These are phyloP conservation scores for Malurus melanocephalus DNA, from an alignment of 2,113 vertebrate species.

Conservation along the genomic window DNA sequence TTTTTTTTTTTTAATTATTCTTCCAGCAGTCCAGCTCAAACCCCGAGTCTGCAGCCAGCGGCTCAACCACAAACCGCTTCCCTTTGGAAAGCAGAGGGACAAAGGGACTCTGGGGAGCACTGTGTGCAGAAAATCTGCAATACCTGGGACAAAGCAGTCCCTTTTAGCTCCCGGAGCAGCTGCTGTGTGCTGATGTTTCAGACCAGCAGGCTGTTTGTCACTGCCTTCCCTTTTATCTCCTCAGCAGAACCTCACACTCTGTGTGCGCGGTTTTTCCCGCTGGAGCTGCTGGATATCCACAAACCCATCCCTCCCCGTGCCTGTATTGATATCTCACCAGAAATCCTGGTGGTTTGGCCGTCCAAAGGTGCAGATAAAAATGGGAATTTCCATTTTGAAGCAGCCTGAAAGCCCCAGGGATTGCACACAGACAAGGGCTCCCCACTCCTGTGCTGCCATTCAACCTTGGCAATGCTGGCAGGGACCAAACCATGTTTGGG, in stretches of 20 bases:
- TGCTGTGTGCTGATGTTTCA: neutral
- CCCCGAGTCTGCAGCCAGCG: fast-evolving
- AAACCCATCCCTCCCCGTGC: neutral
- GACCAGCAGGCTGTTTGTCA: neutral
- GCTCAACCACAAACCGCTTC: fast-evolving
- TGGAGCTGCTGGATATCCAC: neutral
- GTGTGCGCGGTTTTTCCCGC: fast-evolving
- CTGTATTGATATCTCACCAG: neutral
- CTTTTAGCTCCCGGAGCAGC: neutral
- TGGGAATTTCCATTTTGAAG: neutral
- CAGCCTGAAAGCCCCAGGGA: neutral
- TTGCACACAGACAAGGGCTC: neutral
- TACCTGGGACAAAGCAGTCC: neutral
- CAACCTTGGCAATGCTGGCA: neutral
- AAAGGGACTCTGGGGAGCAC: fast-evolving
- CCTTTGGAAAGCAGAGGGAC: neutral
- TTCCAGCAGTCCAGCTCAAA: neutral
- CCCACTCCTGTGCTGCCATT: neutral
- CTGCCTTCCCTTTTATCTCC: neutral
- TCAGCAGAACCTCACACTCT: neutral
- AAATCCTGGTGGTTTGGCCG: neutral
- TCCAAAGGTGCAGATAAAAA: neutral
- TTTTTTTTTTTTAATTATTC: neutral
- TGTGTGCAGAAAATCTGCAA: neutral
- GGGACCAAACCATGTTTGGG: neutral